Conservation (phyloP, 2,113 vertebrate genomes). For the Otocyon megalotis region DNA sequence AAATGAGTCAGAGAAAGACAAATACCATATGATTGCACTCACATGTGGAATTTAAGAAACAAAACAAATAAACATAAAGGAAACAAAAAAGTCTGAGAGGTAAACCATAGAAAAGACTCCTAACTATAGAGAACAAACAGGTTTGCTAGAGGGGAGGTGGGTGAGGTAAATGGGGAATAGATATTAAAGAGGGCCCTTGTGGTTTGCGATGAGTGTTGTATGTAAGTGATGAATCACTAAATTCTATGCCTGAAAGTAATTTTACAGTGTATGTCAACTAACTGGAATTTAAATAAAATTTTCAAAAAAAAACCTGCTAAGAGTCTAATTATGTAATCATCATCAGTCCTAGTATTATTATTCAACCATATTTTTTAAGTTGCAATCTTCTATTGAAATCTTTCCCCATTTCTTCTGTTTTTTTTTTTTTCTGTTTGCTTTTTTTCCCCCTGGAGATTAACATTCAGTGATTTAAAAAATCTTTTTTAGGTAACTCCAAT, state of each 20-base stretch:
- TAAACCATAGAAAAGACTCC: background rate
- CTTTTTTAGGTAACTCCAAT: background rate
- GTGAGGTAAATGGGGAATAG: background rate
- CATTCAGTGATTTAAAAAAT: background rate
- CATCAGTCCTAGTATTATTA: background rate
- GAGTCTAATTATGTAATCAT: background rate
- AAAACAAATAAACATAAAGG: background rate
- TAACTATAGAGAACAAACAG: background rate
- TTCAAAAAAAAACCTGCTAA: background rate
- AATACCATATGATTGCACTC: background rate
- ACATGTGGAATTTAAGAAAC: background rate
- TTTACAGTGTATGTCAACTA: background rate
- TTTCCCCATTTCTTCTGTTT: background rate
- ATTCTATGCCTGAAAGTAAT: background rate
- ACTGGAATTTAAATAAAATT: background rate
- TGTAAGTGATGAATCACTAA: background rate
- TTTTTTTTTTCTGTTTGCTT: background rate
- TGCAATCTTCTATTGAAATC: background rate
- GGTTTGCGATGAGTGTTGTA: background rate
- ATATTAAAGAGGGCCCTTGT: background rate
- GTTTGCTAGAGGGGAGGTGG: background rate
- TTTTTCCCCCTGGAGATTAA: background rate
- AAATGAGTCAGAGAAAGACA: background rate
- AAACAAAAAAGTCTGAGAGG: background rate
- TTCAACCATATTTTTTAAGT: background rate